phyloP scores from a whole-genome alignment of 2,888 invertebrate genomes.

The Drosophila picticornis region DNA sequence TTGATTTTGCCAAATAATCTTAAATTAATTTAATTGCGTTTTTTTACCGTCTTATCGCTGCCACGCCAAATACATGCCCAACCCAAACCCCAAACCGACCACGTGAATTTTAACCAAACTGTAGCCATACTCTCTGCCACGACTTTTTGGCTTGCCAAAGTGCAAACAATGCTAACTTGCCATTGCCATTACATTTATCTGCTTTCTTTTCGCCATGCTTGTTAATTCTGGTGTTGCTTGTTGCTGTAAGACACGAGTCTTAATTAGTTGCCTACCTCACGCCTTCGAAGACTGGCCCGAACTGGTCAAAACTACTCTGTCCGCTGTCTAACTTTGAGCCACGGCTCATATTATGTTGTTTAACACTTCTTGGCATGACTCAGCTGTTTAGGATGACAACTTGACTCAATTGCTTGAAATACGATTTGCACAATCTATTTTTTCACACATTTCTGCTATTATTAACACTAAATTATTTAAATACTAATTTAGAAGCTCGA shows the following conservation, averaged over 20 bases:
- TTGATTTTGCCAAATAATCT: constrained; percentile 56
- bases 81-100: constrained; percentile 3
- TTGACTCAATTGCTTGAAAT: constrained; percentile 2
- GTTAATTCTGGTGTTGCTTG: constrained; percentile 23
- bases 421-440: not conserved
- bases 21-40: constrained; percentile 47
- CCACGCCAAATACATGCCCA: constrained; percentile 2
- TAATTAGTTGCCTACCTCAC: constrained; percentile 59
- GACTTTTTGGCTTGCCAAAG: constrained; percentile 35
- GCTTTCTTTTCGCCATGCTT: constrained; percentile 37
- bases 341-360: constrained; percentile 49
- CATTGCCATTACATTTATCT: constrained; percentile 54
- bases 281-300: constrained; percentile 10
- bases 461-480: not conserved
- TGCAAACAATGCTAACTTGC: constrained; percentile 69
- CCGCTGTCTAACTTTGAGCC: constrained; percentile 13
- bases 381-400: constrained; percentile 26
- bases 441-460: not conserved
- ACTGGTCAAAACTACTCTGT: not conserved
- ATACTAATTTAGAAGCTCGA: not conserved
- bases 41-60: constrained; percentile 4
- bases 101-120: constrained; percentile 3
- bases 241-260: constrained; percentile 40
- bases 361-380: constrained; percentile 48
- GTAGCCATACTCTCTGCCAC: not conserved